Conservation (phyloP, 2,888 invertebrate genomes). For the Serripes groenlandicus region DNA sequence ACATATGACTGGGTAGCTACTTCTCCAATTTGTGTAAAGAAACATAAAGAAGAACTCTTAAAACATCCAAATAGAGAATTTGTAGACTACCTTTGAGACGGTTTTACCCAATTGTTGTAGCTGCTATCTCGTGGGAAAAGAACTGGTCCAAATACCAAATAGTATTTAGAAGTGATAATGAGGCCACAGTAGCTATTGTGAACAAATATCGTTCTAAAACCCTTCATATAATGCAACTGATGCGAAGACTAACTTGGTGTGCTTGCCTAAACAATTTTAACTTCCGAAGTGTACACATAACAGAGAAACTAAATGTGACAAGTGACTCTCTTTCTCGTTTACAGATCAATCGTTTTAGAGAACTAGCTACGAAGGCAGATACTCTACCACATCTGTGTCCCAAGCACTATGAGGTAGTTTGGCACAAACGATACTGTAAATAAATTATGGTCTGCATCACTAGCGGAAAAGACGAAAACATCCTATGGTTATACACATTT, state of each 20-base stretch:
- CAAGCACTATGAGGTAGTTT: not conserved
- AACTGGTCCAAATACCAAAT: constrained; percentile 31
- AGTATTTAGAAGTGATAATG: constrained; percentile 47
- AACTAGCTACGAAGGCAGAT: not conserved
- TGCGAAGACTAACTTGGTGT: constrained; percentile 34
- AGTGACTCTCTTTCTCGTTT: constrained; percentile 26
- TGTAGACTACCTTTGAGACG: not conserved
- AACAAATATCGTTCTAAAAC: constrained; percentile 38
- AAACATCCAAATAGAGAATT: not conserved
- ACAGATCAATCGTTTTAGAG: constrained; percentile 9
- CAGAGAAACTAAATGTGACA: not conserved
- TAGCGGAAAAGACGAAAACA: not conserved
- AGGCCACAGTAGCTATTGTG: constrained; percentile 40
- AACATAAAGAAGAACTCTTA: too few species aligned
- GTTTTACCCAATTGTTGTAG: constrained; percentile 56
- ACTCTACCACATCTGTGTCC: not conserved
- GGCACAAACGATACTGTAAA: not conserved
- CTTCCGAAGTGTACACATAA: not conserved
- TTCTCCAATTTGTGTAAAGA: too few species aligned
- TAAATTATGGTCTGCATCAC: not conserved
- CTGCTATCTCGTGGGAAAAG: constrained; percentile 37
- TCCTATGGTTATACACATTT: not conserved
- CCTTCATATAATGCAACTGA: constrained; percentile 26
- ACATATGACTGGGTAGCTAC: too few species aligned
- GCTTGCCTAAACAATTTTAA: constrained; percentile 1